A percentile compares a stretch with the other conserved stretches of the same genome.
phyloP scores from a whole-genome alignment of 2,113 vertebrate genomes.

The Zosterops lateralis region DNA sequence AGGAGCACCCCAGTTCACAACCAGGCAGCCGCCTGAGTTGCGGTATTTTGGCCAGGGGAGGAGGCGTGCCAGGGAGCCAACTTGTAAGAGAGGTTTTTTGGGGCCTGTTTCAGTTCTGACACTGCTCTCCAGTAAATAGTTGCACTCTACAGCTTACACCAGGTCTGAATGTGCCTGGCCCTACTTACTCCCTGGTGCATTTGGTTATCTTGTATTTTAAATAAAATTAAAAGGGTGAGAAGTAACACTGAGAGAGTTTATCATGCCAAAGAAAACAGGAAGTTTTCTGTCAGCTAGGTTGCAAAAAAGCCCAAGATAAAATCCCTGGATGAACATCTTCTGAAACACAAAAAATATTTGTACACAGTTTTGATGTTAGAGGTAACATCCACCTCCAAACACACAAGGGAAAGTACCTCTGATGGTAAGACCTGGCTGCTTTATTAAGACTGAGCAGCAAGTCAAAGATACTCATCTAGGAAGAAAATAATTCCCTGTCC shows the following conservation, averaged over 20 bases:
- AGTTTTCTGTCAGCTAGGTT: background rate
- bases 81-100: background rate
- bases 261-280: background rate
- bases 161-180: background rate
- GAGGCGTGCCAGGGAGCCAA: background rate
- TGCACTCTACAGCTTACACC: background rate
- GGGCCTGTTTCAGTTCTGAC: background rate
- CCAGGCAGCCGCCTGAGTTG: background rate
- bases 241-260: background rate
- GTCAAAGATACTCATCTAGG: background rate
- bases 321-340: background rate
- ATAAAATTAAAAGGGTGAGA: background rate
- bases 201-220: background rate
- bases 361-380: background rate
- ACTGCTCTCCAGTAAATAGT: background rate
- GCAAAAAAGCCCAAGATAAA: background rate
- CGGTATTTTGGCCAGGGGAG: background rate
- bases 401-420: background rate
- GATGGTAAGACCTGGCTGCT: background rate
- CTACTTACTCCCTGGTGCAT: background rate
- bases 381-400: background rate
- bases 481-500: background rate
- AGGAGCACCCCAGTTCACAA: background rate
- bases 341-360: background rate
- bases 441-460: background rate